These are phyloP conservation scores for Theristicus caerulescens DNA, from an alignment of 2,113 vertebrate species.

Conservation along the genomic window DNA sequence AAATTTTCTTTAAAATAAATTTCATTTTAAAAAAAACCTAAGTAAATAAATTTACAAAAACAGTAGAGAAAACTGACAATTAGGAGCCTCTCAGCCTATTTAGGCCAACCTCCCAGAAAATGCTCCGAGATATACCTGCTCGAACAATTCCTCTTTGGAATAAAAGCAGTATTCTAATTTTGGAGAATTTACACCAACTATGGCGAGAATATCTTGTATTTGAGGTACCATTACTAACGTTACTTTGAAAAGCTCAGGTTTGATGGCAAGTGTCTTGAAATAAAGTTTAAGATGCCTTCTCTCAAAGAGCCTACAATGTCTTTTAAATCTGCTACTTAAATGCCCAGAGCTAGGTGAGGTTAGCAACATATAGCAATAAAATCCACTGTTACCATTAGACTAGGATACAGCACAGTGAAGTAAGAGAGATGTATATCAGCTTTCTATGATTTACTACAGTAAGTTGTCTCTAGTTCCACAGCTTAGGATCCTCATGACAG, in stretches of 20 bases:
- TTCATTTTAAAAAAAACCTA: background rate
- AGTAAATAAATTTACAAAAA: background rate
- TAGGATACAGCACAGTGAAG: background rate
- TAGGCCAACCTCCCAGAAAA: background rate
- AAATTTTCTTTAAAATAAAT: background rate
- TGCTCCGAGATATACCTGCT: accelerated
- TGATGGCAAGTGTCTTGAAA: background rate
- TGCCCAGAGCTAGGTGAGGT: background rate
- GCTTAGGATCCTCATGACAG: background rate
- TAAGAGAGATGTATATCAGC: background rate
- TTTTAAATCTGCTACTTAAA: background rate
- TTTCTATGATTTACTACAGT: background rate
- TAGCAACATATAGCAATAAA: background rate
- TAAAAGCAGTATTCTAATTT: background rate
- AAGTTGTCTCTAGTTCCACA: background rate
- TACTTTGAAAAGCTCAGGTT: background rate
- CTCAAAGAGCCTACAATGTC: background rate
- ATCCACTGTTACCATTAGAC: background rate
- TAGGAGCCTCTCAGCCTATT: background rate
- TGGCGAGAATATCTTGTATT: background rate
- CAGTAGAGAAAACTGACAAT: background rate
- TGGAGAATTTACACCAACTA: background rate
- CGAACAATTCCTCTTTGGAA: background rate
- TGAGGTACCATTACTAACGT: too few species aligned
- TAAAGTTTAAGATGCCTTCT: accelerated